These are phyloP conservation scores for Xiphophorus couchianus DNA, from an alignment of 2,113 vertebrate genomes.

Conservation along the genomic window DNA sequence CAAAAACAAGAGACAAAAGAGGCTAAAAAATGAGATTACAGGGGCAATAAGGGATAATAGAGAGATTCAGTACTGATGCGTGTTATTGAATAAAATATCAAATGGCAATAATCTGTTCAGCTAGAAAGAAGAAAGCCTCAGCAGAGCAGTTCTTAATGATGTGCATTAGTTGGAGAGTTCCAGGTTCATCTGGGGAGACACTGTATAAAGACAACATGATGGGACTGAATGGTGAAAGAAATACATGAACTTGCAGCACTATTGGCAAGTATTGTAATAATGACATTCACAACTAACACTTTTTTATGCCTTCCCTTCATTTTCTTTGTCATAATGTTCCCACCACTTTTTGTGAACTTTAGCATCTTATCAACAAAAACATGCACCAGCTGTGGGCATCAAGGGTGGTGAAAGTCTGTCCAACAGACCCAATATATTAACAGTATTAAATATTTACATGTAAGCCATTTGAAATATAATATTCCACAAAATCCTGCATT, in stretches of 20 bases:
- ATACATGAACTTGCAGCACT: neutral
- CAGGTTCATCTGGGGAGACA: constrained; percentile 6
- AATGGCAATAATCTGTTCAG: constrained; percentile 26
- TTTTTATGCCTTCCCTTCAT: neutral
- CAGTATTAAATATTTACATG: neutral
- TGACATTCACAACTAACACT: neutral
- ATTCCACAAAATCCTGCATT: neutral
- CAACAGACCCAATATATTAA: neutral
- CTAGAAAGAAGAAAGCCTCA: neutral
- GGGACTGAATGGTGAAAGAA: neutral
- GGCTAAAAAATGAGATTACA: constrained; percentile 18
- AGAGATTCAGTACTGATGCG: constrained; percentile 10
- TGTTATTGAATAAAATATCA: constrained; percentile 44
- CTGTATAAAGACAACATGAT: constrained; percentile 9
- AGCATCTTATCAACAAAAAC: neutral
- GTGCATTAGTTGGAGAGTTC: constrained; percentile 24
- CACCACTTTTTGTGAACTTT: neutral
- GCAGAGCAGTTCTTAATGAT: constrained; percentile 46
- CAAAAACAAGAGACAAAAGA: constrained; percentile 8
- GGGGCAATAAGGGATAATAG: constrained; percentile 5
- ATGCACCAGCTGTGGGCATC: neutral
- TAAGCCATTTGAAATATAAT: neutral
- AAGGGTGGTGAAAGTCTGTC: neutral
- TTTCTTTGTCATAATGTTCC: neutral
- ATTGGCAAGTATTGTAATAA: neutral